Conservation (phyloP, 1,140 invertebrate species). For the Lethrus apterus region DNA sequence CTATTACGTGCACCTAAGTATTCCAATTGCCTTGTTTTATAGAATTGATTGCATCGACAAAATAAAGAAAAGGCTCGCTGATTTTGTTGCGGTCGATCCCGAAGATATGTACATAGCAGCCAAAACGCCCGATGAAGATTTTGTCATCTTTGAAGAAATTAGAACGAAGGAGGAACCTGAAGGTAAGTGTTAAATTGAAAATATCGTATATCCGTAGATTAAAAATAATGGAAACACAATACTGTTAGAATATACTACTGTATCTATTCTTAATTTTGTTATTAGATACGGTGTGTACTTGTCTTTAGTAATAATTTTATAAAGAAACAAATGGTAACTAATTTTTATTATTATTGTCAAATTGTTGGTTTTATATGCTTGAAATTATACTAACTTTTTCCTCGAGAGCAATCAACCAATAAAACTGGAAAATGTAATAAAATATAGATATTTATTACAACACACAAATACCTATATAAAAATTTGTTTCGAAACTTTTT, state of each 20-base stretch:
- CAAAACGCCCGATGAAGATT: slow-evolving; percentile 54
- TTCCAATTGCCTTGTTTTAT: slow-evolving; percentile 16
- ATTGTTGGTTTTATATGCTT: no score
- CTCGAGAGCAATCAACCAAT: no score
- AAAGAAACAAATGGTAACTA: no score
- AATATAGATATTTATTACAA: no score
- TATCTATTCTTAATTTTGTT: not conserved
- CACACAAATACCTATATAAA: no score
- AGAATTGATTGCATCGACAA: slow-evolving; percentile 67
- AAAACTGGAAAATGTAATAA: no score
- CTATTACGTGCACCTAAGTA: no score
- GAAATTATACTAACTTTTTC: no score
- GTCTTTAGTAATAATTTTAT: not conserved
- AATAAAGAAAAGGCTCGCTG: slow-evolving; percentile 66
- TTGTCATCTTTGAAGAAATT: slow-evolving; percentile 60
- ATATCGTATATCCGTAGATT: not conserved
- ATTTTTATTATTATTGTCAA: no score
- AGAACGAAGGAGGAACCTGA: slow-evolving; percentile 56
- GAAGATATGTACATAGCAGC: slow-evolving; percentile 78
- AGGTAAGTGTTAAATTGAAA: slow-evolving; percentile 39
- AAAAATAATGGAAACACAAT: not conserved
- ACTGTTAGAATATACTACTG: no score
- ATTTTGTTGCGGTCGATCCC: slow-evolving; percentile 72
- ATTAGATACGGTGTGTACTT: not conserved
- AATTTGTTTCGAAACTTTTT: no score